Evolutionary conservation across 2,797 vertebrate genomes (phyloP), one percentile per base, ranked within the genome.

Genomic region (Halcyon badia): DNA sequence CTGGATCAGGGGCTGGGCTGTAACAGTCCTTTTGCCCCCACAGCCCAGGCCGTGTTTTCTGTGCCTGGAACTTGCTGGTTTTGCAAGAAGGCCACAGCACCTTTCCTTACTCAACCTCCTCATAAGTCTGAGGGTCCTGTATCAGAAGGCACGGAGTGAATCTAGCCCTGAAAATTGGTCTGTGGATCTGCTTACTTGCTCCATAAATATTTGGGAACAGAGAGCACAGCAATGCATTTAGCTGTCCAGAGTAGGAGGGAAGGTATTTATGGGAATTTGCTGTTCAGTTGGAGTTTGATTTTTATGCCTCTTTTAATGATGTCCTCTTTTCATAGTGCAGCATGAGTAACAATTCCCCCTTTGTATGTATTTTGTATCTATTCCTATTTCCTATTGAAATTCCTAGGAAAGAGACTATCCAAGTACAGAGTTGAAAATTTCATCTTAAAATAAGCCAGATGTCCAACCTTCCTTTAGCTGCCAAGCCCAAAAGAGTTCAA

Each of bases 401-500:
- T 97, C 96, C 83, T 95, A 92, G 84, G 94, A 92, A 97, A 89
- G 92, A 96, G 51, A 61, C 93, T 96, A 83, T 97, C 94, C 96
- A 96, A 97, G 93, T 91, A 90, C n/a, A 83, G 88, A 97, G 94
- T 31, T 95, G 95, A 96, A 95, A 95, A 93, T 95, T 96, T 94
- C 0, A 0, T 94, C 91, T 95, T 97, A 97, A 97, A 97, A 97
- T 95, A 97, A 97, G 94, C 97, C 97, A 97, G 96, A 97, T 97
- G 96, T 97, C 96, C 93, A 96, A 94, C 69, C 69, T 90, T 92
- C 90, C 77, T 93, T 79, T 93, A 90, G 90, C 96, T 97, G 96
- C 96, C 97, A 97, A 96, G 77, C 84, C 86, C 71, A 52, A 86
- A 97, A 91, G 89, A 92, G 96, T 96, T 97, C 94, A 95, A 97